phyloP scores from a whole-genome alignment of 2,113 vertebrate species.

The Galemys pyrenaicus region DNA sequence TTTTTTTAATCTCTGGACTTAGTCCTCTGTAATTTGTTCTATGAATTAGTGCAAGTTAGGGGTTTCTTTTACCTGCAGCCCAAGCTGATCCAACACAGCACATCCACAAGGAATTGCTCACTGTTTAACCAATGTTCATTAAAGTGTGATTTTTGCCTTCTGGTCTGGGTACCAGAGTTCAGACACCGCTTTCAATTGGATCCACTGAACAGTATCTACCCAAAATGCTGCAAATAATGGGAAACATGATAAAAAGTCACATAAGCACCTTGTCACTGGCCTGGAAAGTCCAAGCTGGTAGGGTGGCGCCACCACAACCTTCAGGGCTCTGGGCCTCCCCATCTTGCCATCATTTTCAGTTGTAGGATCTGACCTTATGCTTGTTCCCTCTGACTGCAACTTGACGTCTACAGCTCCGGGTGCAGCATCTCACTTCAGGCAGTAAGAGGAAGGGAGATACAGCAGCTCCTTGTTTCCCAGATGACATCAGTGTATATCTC shows the following conservation, averaged over 20 bases:
- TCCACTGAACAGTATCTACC: constrained; percentile 10
- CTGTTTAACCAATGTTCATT: background rate
- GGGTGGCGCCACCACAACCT: background rate
- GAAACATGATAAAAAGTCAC: constrained; percentile 32
- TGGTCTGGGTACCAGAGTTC: background rate
- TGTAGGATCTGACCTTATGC: background rate
- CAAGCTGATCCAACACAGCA: background rate
- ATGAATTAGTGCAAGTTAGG: background rate
- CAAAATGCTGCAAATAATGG: constrained; percentile 50
- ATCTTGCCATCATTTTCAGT: background rate
- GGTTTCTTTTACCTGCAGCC: constrained; percentile 24
- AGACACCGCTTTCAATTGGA: background rate
- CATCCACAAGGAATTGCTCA: background rate
- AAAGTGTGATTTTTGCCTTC: background rate
- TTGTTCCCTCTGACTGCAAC: background rate
- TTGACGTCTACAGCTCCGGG: background rate
- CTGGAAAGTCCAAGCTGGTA: background rate
- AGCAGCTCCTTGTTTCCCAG: background rate
- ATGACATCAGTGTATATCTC: background rate
- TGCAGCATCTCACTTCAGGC: background rate
- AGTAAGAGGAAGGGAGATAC: background rate
- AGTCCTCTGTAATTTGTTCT: background rate
- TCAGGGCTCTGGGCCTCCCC: too few species aligned
- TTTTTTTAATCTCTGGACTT: background rate
- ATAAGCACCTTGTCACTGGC: constrained; percentile 13